Percentiles rank a stretch among this genome's conserved stretches.
Conservation (phyloP, 1,140 invertebrate genomes). For the Solen grandis region DNA sequence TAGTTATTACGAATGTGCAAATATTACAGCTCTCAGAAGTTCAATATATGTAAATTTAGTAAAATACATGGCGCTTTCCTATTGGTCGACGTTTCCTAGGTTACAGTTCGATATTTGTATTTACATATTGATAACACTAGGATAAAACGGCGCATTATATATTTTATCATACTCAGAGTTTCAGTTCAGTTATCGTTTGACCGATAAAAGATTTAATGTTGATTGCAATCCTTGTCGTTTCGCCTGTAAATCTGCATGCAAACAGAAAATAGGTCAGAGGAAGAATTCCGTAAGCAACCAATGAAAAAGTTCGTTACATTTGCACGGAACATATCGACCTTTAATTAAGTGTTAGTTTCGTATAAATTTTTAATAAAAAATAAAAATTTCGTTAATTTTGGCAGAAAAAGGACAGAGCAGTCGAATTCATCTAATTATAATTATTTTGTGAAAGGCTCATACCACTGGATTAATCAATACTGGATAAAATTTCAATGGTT, state of each 20-base stretch:
- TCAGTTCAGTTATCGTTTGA: neutral
- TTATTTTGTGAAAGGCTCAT: conserved; percentile 1
- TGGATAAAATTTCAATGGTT: neutral
- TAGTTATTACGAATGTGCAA: neutral
- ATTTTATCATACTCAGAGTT: neutral
- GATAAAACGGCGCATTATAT: neutral
- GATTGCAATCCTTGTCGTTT: too few relatives aligned
- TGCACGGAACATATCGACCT: neutral
- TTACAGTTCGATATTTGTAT: neutral
- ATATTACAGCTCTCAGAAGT: neutral
- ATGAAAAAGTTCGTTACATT: conserved; percentile 25
- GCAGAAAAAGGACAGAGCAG: neutral
- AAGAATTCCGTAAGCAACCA: conserved; percentile 20
- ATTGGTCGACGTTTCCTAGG: conserved; percentile 39
- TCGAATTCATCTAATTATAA: neutral
- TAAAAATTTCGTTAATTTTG: neutral
- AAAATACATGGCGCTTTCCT: conserved; percentile 26
- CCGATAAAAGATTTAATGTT: too few relatives aligned
- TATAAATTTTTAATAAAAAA: conserved; percentile 45
- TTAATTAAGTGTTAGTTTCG: conserved; percentile 47
- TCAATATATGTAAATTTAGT: neutral
- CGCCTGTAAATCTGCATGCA: too few relatives aligned
- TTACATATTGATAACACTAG: neutral
- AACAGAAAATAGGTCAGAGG: conserved; percentile 34
- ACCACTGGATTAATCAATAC: neutral